Percentiles rank a stretch among this genome's conserved stretches.
phyloP scores from a whole-genome alignment of 2,797 vertebrate species.

The Enteromius fasciolatus region DNA sequence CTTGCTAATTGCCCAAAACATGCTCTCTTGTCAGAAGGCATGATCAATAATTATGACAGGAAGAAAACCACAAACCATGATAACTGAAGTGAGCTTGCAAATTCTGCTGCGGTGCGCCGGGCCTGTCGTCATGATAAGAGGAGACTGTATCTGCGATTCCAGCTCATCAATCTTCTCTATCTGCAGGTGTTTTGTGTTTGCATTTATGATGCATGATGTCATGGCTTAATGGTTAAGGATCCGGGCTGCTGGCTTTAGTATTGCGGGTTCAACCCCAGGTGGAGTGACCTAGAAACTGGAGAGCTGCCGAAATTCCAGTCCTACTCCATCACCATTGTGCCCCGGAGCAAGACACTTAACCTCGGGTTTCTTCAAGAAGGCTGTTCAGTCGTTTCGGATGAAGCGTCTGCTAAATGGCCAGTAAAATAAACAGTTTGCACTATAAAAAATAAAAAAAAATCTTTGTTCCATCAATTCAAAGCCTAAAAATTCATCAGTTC shows the following conservation, averaged over 20 bases:
- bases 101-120: constrained; percentile 10
- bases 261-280: constrained; percentile 19
- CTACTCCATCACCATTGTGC: neutral
- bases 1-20: constrained; percentile 58
- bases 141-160: constrained; percentile 11
- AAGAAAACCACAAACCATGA: constrained; percentile 48
- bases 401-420: constrained; percentile 21
- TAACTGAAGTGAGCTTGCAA: constrained; percentile 41
- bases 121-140: constrained; percentile 47
- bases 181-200: constrained; percentile 22
- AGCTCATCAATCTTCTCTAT: constrained; percentile 54
- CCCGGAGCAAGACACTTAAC: constrained; percentile 37
- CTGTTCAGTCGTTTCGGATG: neutral
- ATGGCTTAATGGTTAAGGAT: constrained; percentile 32
- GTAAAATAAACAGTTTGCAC: constrained; percentile 22
- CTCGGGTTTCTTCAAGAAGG: constrained; percentile 21
- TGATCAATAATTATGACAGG: constrained; percentile 70
- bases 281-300: constrained; percentile 6
- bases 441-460: neutral
- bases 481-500: neutral
- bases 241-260: neutral
- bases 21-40: constrained; percentile 64
- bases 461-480: neutral
- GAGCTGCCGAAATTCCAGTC: constrained; percentile 19
- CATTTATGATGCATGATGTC: constrained; percentile 26